These are phyloP conservation scores for Leptobrachium leishanense DNA, from an alignment of 2,113 vertebrate species.

Conservation along the genomic window DNA sequence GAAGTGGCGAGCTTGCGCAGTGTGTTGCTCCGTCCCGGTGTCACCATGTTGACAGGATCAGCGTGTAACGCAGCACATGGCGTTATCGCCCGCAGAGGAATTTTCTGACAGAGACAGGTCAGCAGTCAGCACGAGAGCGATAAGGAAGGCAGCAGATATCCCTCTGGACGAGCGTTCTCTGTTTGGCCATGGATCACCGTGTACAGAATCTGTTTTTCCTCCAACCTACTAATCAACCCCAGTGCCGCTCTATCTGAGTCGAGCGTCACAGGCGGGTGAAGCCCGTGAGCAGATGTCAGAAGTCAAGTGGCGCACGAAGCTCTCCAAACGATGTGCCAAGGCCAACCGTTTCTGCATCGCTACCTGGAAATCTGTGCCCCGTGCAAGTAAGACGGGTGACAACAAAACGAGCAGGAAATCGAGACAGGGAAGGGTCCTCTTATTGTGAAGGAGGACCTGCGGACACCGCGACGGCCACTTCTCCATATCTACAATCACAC, in stretches of 20 bases:
- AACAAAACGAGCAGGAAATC: too few species aligned
- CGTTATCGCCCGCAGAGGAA: conserved; percentile 39
- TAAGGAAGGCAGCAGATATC: conserved; percentile 34
- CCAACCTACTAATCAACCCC: conserved; percentile 36
- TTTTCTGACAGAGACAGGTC: conserved; percentile 43
- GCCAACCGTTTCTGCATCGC: not conserved
- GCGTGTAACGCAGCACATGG: conserved; percentile 22
- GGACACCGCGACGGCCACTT: too few species aligned
- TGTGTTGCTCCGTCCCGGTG: conserved; percentile 12
- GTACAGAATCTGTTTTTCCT: conserved; percentile 44
- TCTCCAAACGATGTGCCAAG: conserved; percentile 25
- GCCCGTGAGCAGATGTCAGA: conserved; percentile 35
- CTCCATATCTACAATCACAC: too few species aligned
- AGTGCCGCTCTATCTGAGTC: conserved; percentile 31
- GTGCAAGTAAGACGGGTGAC: too few species aligned
- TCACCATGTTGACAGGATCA: conserved; percentile 43
- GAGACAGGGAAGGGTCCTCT: too few species aligned
- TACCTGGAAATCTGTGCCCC: not conserved
- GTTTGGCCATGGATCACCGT: conserved; percentile 24
- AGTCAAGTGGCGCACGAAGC: conserved; percentile 31
- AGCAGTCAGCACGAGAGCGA: conserved; percentile 34
- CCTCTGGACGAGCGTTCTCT: conserved; percentile 6
- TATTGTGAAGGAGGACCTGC: too few species aligned
- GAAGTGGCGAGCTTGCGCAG: not conserved
- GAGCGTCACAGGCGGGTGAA: conserved; percentile 34